Evolutionary conservation across 2,888 invertebrate species (phyloP).

Genomic region (Sisyra terminalis): DNA sequence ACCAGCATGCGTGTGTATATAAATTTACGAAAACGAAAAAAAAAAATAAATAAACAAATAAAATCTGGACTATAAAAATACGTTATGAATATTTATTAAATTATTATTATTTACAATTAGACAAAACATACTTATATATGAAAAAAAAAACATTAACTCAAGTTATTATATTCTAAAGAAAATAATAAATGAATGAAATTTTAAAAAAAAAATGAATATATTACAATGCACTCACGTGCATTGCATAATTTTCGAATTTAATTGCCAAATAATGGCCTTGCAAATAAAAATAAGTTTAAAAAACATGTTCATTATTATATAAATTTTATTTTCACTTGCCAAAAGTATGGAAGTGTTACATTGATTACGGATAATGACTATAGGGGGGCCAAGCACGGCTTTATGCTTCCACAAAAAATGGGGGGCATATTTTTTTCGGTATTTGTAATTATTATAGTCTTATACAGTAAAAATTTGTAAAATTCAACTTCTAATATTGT

Average conservation of each 20-base stretch:
- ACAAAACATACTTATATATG: neutral
- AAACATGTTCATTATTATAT: neutral
- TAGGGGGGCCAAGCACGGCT: too few species aligned
- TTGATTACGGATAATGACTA: too few species aligned
- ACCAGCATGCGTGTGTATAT: slow-evolving; percentile 6
- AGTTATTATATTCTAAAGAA: slow-evolving; percentile 4
- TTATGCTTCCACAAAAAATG: too few species aligned
- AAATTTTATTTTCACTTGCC: neutral
- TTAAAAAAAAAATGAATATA: neutral
- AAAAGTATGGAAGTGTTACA: too few species aligned
- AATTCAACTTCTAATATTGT: too few species aligned
- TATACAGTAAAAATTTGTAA: too few species aligned
- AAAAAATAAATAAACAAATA: slow-evolving; percentile 2
- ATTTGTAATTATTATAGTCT: too few species aligned
- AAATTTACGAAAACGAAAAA: neutral
- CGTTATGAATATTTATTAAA: slow-evolving; percentile 1
- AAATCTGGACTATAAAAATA: neutral
- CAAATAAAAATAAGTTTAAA: slow-evolving; percentile 1
- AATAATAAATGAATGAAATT: neutral
- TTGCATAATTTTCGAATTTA: slow-evolving; percentile 7
- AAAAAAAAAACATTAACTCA: neutral
- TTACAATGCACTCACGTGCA: slow-evolving; percentile 1
- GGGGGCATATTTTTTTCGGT: too few species aligned
- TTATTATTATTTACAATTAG: neutral
- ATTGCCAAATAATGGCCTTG: slow-evolving; percentile 8